Evolutionary conservation across 2,797 vertebrate species (phyloP), one percentile per base, ranked within the genome.

Genomic region (Rhynchotus rufescens): DNA sequence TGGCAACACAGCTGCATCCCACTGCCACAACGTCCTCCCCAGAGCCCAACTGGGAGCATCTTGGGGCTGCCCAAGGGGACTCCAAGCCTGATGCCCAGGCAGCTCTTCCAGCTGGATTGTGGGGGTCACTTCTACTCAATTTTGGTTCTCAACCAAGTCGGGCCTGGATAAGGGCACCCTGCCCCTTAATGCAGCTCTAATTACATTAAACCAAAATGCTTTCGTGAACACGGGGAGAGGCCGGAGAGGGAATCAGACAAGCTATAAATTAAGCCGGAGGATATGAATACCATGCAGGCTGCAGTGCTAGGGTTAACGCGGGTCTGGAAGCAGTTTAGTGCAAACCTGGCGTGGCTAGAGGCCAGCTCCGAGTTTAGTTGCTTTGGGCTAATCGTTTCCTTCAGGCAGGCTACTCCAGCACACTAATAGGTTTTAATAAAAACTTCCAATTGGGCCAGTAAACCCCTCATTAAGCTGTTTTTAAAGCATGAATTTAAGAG

Each of bases 391-490:
- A 99, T 98, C 97, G 97, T 98, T 99, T 98, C 98, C 98, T 98
- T 98, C 98, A 98, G 98, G 97, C 96, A 92, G 96, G 90, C 96
- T 95, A 95, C 91, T 92, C 95, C 88, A 94, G 86, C 96, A 97
- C 94, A 95, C 97, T 98, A 98, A 99, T 97, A 98, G 97, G 97
- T 98, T 98, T 98, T 98, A 98, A 98, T 98, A 98, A 98, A 98
- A 99, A 98, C 97, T 98, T 98, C 97, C 97, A 98, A 98, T 98
- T 98, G 98, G 97, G 98, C 97, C 98, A 98, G 98, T 98, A 98
- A 98, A 99, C 97, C 98, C 98, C 98, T 99, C 98, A 98, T 98
- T 98, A 98, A 97, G 97, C 98, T 97, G 97, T 98, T 98, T 98
- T 98, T 98, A 98, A 98, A 98, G 98, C 98, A 98, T 98, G 96